Percentiles rank a stretch among this genome's conserved stretches.
phyloP scores from a whole-genome alignment of 2,888 invertebrate genomes.

The Iphiclides podalirius region DNA sequence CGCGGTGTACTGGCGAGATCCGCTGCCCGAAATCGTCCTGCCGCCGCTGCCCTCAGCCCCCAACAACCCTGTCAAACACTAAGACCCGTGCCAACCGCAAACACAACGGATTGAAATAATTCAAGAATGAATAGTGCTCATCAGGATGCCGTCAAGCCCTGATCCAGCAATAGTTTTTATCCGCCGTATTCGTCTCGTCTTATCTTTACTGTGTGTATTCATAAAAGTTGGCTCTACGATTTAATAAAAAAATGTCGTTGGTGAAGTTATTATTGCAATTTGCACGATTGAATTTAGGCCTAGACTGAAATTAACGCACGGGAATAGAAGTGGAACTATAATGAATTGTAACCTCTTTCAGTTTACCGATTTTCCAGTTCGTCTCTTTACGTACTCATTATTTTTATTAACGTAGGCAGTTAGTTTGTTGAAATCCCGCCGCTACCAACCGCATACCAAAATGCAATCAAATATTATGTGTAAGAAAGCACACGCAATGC shows the following conservation, averaged over 20 bases:
- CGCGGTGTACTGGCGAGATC: constrained; percentile 96
- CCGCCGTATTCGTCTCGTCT: background rate
- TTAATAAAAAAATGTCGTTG: background rate
- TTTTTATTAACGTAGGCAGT: background rate
- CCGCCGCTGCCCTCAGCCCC: constrained; percentile 36
- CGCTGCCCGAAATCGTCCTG: constrained; percentile 78
- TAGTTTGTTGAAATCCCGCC: constrained; percentile 8
- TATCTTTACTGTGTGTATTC: background rate
- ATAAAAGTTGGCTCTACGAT: no score
- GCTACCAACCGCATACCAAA: constrained; percentile 18
- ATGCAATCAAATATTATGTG: constrained; percentile 28
- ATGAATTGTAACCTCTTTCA: no score
- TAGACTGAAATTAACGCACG: background rate
- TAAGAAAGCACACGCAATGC: constrained; percentile 1
- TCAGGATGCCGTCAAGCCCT: no score
- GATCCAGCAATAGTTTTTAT: no score
- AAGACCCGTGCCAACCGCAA: constrained; percentile 1
- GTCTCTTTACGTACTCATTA: constrained; percentile 2
- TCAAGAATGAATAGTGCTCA: no score
- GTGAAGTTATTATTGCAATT: background rate
- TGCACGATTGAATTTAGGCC: background rate
- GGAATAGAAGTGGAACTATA: background rate
- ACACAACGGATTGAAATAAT: no score
- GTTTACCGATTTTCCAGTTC: no score
- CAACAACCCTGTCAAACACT: background rate